Percentiles rank a stretch among this genome's conserved stretches.
These are phyloP conservation scores for Lethrus apterus DNA, from an alignment of 1,140 invertebrate genomes.

Conservation along the genomic window DNA sequence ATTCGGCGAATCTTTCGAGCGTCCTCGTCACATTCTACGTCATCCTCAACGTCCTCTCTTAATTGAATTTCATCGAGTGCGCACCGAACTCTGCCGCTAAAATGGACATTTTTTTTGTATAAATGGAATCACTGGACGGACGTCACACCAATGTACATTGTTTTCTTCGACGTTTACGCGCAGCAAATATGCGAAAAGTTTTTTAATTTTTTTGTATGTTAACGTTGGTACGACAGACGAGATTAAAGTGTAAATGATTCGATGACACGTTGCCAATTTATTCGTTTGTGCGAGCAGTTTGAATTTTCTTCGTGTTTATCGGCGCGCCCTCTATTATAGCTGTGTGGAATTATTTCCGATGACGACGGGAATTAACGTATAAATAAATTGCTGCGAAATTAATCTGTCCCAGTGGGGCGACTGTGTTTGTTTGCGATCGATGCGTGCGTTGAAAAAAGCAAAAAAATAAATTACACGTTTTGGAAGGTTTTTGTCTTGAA, in stretches of 20 bases:
- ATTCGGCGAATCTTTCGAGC: neutral
- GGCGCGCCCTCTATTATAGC: neutral
- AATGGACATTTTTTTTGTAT: constrained; percentile 5
- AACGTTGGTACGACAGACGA: neutral
- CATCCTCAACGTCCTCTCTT: constrained; percentile 9
- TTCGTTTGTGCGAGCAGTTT: neutral
- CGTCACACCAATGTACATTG: constrained; percentile 24
- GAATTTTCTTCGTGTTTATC: neutral
- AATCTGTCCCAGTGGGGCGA: too few species aligned
- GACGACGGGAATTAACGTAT: too few species aligned
- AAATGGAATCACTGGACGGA: constrained; percentile 26
- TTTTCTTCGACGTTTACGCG: neutral
- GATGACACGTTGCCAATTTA: neutral
- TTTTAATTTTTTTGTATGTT: neutral
- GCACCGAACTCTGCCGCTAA: neutral
- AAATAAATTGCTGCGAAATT: too few species aligned
- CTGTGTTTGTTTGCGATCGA: too few species aligned
- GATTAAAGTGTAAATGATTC: neutral
- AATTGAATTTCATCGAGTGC: constrained; percentile 1
- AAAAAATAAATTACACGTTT: too few species aligned
- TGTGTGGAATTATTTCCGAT: too few species aligned
- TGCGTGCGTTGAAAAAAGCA: too few species aligned
- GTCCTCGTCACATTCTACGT: constrained; percentile 9
- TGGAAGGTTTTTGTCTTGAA: too few species aligned
- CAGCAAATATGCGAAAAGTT: neutral